phyloP scores from a whole-genome alignment of 2,888 invertebrate species.

The Caenorhabditis doughertyi region DNA sequence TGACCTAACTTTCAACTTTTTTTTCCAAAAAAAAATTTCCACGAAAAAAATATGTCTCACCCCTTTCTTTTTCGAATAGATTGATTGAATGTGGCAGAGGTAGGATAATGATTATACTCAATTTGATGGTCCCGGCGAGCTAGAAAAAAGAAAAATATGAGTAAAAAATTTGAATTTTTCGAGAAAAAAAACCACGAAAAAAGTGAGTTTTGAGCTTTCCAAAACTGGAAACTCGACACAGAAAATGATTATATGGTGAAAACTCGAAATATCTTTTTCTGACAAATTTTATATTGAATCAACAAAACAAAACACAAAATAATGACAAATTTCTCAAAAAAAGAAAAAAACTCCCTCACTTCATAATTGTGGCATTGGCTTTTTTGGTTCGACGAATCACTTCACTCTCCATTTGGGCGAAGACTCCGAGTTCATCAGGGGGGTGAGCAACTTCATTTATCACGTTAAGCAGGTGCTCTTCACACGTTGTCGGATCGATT shows the following conservation, averaged over 20 bases:
- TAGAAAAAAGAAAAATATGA: slow-evolving; percentile 14
- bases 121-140: slow-evolving; percentile 42
- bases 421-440: not conserved
- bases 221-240: too few species aligned
- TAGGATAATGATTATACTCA: slow-evolving; percentile 29
- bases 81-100: not conserved
- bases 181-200: too few species aligned
- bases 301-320: too few species aligned
- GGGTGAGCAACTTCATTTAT: slow-evolving; percentile 48
- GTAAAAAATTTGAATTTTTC: too few species aligned
- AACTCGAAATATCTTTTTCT: too few species aligned
- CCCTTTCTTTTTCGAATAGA: not conserved
- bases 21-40: too few species aligned
- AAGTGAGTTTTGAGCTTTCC: too few species aligned
- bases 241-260: too few species aligned
- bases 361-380: slow-evolving; percentile 21
- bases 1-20: not conserved
- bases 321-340: too few species aligned
- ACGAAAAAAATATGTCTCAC: slow-evolving; percentile 23
- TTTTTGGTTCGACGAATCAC: slow-evolving; percentile 64
- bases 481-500: too few species aligned
- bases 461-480: slow-evolving; percentile 35
- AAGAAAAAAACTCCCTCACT: slow-evolving; percentile 2
- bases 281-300: too few species aligned
- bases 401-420: slow-evolving; percentile 67